Conservation (phyloP, 2,113 vertebrate genomes). For the Sylvicapra grimmia region DNA sequence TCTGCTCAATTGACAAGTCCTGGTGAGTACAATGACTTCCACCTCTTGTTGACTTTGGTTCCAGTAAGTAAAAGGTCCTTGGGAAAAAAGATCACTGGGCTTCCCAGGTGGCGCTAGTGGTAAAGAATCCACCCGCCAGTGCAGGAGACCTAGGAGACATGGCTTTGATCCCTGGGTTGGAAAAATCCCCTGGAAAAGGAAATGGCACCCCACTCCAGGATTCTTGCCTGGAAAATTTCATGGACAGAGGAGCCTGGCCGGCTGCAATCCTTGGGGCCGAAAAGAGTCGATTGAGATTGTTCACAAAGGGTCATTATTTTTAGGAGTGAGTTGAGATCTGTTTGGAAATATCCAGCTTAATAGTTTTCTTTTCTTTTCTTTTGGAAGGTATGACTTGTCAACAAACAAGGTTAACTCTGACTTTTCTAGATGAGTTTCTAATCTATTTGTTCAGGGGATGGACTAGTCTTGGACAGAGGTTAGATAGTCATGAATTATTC, state of each 20-base stretch:
- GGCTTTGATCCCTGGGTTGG: background rate
- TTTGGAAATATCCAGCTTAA: background rate
- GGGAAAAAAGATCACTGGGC: background rate
- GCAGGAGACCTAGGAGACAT: background rate
- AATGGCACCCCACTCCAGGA: background rate
- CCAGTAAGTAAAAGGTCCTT: background rate
- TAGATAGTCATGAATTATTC: background rate
- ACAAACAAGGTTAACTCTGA: background rate
- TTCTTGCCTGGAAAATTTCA: background rate
- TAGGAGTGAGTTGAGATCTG: background rate
- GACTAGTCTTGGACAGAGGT: background rate
- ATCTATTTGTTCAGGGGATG: background rate
- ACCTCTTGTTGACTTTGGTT: background rate
- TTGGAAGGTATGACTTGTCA: background rate
- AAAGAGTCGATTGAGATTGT: background rate
- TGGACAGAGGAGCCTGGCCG: background rate
- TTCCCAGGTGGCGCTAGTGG: background rate
- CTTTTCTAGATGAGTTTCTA: background rate
- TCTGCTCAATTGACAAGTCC: background rate
- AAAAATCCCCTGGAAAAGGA: background rate
- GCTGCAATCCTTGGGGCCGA: background rate
- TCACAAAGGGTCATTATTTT: background rate
- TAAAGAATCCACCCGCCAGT: background rate
- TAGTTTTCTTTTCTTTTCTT: background rate
- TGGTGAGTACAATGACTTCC: background rate